Conservation (phyloP, 1,140 invertebrate species). For the Drosophila arawakana region DNA sequence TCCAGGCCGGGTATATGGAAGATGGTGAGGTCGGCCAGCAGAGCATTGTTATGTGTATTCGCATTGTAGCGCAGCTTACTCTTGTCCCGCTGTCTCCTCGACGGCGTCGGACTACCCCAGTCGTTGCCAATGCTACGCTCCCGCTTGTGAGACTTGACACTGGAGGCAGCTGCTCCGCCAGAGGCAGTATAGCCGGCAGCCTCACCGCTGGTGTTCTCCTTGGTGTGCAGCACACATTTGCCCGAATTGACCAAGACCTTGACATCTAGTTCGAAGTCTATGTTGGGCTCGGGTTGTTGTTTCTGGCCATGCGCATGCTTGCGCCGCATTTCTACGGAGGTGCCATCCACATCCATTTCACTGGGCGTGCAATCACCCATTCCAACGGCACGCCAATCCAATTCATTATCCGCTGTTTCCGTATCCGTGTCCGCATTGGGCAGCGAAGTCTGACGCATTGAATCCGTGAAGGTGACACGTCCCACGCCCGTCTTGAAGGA, state of each 20-base stretch:
- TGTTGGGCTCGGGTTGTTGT: slow-evolving; percentile 94
- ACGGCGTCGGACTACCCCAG: slow-evolving; percentile 85
- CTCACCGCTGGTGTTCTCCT: slow-evolving; percentile 89
- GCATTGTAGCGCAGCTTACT: slow-evolving; percentile 84
- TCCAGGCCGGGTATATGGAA: slow-evolving; percentile 98
- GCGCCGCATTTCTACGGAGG: slow-evolving; percentile 87
- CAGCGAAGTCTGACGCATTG: slow-evolving; percentile 87
- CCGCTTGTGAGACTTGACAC: slow-evolving; percentile 76
- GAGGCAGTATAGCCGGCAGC: slow-evolving; percentile 86
- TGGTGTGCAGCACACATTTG: slow-evolving; percentile 98
- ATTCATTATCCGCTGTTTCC: slow-evolving; percentile 87
- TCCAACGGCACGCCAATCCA: slow-evolving; percentile 85
- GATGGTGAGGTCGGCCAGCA: slow-evolving; percentile 92
- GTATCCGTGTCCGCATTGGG: slow-evolving; percentile 89
- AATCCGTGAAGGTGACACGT: slow-evolving; percentile 78
- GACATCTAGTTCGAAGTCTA: slow-evolving; percentile 98
- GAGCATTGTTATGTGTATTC: slow-evolving; percentile 83
- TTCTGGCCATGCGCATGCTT: slow-evolving; percentile 85
- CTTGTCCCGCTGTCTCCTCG: slow-evolving; percentile 85
- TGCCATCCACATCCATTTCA: slow-evolving; percentile 87
- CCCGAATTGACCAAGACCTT: slow-evolving; percentile 98
- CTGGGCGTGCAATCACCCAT: slow-evolving; percentile 64
- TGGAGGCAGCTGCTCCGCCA: slow-evolving; percentile 66
- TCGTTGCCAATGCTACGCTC: slow-evolving; percentile 82
- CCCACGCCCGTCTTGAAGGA: slow-evolving; percentile 87